Base-by-base conservation (phyloP, 2,113 vertebrate genomes). In the Formicarius rufipectus region DNA sequence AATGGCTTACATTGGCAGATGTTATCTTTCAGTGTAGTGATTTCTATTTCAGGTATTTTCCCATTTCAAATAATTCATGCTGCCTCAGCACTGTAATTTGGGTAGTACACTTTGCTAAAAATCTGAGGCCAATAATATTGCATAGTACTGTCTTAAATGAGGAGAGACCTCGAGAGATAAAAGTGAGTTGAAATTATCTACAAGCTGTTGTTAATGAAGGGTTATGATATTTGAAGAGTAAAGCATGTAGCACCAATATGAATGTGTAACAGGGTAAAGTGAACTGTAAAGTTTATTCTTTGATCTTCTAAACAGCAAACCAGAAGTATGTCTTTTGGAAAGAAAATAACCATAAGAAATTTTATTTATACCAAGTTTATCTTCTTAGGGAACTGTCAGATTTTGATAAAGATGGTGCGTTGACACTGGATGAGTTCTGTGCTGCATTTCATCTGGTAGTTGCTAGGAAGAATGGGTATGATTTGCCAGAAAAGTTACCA, bases 391-490 rank as follows among this genome's bases (percentile, higher is more conserved):
- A 99, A 91, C 98, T 99, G 74, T 99, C 99, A 87, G 99, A 99
- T 98, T 99, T 99, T 96, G 99, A 99, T 97, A 99, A 99, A 98
- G 99, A 99, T 80, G 99, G 99, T 69, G 99, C 99, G 3, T 97
- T 99, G 97, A 99, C 99, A 64, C 97, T 99, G 98, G 99, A 99
- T 19, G 99, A 99, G 96, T 99, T 99, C 97, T 99, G 99, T 91
- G 99, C 99, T 68, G 99, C 99, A 73, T 99, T 99, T 97, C 99
- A 99, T 97, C 98, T 99, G 89, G 99, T 99, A 63, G 99, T 99
- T 92, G 99, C 99, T 92, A 98, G 99, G 93, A 99, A 99, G 97
- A 99, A 99, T 62, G 99, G 99, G 71, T 99, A 99, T 94, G 99
- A 99, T 95, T 98, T 99, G 94, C 99, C 99, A 4, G 99, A 99